phyloP scores from a whole-genome alignment of 2,797 vertebrate species.

The Neomorphus geoffroyi region DNA sequence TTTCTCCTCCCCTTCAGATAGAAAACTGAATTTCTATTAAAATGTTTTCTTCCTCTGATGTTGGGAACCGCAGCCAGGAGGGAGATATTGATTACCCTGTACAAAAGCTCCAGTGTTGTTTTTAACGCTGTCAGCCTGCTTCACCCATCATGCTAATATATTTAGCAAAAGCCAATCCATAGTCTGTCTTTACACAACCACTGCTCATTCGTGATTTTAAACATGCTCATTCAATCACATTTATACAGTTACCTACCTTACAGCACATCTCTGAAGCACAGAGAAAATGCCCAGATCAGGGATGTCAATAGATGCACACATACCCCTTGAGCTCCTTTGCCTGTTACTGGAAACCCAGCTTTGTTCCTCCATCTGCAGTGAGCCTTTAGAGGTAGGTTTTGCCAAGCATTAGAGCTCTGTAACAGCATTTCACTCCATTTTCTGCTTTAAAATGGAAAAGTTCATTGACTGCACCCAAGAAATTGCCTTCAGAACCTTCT shows the following conservation, averaged over 20 bases:
- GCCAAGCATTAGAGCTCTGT: background rate
- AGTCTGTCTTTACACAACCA: background rate
- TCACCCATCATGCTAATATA: background rate
- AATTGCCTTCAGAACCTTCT: rapidly evolving
- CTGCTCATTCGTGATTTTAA: background rate
- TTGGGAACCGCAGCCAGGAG: background rate
- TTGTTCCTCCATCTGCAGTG: background rate
- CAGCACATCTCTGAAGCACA: constrained; percentile 10
- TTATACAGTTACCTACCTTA: background rate
- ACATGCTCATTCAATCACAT: background rate
- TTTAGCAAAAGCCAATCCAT: background rate
- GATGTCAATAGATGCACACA: background rate
- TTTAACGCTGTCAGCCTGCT: constrained; percentile 23
- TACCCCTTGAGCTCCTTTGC: background rate
- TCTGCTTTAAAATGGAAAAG: background rate
- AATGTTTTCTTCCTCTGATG: constrained; percentile 21
- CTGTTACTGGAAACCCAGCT: background rate
- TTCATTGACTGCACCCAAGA: rapidly evolving
- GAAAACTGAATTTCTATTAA: constrained; percentile 5
- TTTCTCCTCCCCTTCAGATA: background rate
- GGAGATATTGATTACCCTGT: constrained; percentile 10
- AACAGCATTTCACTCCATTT: rapidly evolving
- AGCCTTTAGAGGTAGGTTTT: background rate
- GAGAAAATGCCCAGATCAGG: background rate
- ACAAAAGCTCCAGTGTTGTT: background rate